A percentile compares a stretch with the other conserved stretches of the same genome.
Evolutionary conservation across 2,797 vertebrate genomes (phyloP).

Genomic region (Toxotes lorentzi): DNA sequence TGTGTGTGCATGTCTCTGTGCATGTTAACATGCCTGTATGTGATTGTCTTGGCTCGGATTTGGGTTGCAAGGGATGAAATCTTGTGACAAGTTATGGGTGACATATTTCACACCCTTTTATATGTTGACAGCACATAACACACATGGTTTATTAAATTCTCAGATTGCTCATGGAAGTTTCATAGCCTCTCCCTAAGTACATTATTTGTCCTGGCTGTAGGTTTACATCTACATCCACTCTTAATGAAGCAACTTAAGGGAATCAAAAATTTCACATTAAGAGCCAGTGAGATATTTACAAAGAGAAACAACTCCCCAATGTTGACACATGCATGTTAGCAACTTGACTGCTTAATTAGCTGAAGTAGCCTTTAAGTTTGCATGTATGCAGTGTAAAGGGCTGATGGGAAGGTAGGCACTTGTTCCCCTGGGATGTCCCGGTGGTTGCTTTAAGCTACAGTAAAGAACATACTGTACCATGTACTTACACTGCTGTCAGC

Average conservation of each 20-base stretch:
- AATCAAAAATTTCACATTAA: constrained; percentile 14
- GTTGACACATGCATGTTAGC: background rate
- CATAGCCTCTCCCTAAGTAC: constrained; percentile 15
- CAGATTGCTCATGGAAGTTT: constrained; percentile 36
- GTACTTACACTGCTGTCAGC: constrained; percentile 58
- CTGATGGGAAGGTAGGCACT: constrained; percentile 48
- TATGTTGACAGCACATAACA: constrained; percentile 4
- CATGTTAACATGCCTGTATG: constrained; percentile 27
- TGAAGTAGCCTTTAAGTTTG: constrained; percentile 18
- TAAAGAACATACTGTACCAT: constrained; percentile 63
- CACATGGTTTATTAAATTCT: constrained; percentile 16
- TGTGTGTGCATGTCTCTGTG: constrained; percentile 4
- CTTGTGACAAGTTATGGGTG: constrained; percentile 18
- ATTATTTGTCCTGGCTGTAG: background rate
- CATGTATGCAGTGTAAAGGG: constrained; percentile 22
- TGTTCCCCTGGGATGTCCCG: constrained; percentile 43
- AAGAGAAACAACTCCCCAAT: constrained; percentile 6
- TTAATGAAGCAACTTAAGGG: background rate
- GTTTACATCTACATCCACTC: background rate
- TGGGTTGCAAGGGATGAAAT: constrained; percentile 21
- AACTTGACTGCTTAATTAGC: constrained; percentile 34
- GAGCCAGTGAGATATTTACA: constrained; percentile 3
- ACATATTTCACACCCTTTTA: constrained; percentile 33
- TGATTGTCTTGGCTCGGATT: constrained; percentile 27
- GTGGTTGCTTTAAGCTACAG: constrained; percentile 53